Percentiles rank a stretch among this genome's conserved stretches.
These are phyloP conservation scores for Myathropa florea DNA, from an alignment of 2,888 invertebrate species.

Conservation along the genomic window DNA sequence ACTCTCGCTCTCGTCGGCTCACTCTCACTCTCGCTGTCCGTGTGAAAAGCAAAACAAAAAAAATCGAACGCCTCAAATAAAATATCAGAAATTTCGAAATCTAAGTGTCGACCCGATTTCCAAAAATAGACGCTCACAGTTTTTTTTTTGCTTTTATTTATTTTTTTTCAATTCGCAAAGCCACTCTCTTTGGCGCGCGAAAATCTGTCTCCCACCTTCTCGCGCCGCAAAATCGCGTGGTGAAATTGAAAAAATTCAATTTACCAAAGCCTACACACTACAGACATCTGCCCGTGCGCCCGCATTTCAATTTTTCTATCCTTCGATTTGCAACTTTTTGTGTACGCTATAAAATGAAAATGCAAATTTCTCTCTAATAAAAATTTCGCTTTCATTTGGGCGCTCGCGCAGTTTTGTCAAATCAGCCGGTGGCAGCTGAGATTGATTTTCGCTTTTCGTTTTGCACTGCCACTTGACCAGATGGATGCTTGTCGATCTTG, in stretches of 20 bases:
- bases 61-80: not conserved
- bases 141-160: not conserved
- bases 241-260: slow-evolving; percentile 24
- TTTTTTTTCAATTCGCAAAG: not conserved
- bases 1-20: not conserved
- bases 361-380: slow-evolving; percentile 13
- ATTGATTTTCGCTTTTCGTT: slow-evolving; percentile 9
- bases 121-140: slow-evolving; percentile 22
- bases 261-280: not conserved
- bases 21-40: not conserved
- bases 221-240: slow-evolving; percentile 5
- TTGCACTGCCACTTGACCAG: not conserved
- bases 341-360: slow-evolving; percentile 17
- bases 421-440: not conserved
- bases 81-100: slow-evolving; percentile 27
- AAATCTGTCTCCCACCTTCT: not conserved
- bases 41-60: not conserved
- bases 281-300: not conserved
- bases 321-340: not conserved
- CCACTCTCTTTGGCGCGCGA: not conserved
- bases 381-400: slow-evolving; percentile 34
- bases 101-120: slow-evolving; percentile 40
- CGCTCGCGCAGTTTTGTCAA: slow-evolving; percentile 2
- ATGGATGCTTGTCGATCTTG: slow-evolving; percentile 11
- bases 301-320: not conserved